Base-by-base conservation (phyloP, 2,888 invertebrate species). In the Pachycephus smyrnensis region DNA sequence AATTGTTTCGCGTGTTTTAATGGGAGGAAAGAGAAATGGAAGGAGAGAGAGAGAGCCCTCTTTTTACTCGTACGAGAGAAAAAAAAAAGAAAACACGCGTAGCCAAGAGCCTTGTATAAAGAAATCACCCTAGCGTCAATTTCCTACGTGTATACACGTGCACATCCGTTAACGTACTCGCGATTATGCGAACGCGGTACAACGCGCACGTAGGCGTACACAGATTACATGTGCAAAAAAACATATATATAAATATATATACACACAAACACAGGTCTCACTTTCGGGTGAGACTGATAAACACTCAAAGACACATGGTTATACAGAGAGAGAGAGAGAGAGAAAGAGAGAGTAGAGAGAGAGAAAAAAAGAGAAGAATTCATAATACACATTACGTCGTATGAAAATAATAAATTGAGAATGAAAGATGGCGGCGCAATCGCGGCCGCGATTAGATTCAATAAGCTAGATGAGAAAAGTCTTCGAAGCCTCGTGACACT, bases 81-180 rank as follows among this genome's bases (percentile, higher is more conserved):
- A n/a, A n/a, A 40, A 40, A 40, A 40, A 40, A 15, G 40, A 40
- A 15, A 40, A 86, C 82, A 84, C 84, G 84, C 85, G 85, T 90
- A 89, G 90, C n/a, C 83, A 86, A 86, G 15, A 40, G 89, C 89
- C 89, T 90, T 91, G 89, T 89, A 88, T 84, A 89, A 84, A 85
- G 69, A 69, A 69, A 86, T 87, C 82, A 90, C 88, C 89, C 88
- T 89, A 90, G 89, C 87, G 90, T 91, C 90, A 91, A 91, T 91
- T 90, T 91, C 90, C 88, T 90, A 91, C 89, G 85, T 89, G 83
- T 84, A 84, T 79, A 82, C 83, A 83, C 84, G 80, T 79, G 68
- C 12, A 31, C 36, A 73, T 77, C 73, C 68, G 77, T 69, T 73
- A 78, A 77, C 71, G 68, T 75, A 75, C 74, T 40, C 35, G 74